Evolutionary conservation across 2,888 invertebrate genomes (phyloP).

Genomic region (Drosophila mayaguana): DNA sequence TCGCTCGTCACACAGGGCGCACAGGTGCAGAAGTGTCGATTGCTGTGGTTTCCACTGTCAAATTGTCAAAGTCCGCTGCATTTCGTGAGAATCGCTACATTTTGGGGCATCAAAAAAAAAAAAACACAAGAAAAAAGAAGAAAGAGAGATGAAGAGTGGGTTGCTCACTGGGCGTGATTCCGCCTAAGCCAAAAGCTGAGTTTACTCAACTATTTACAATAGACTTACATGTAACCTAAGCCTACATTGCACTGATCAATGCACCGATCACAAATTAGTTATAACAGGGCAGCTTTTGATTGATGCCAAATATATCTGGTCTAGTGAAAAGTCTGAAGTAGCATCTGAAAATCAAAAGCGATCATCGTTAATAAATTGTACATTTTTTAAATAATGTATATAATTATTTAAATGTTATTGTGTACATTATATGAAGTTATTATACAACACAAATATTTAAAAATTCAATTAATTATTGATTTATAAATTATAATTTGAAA

Average conservation of each 20-base stretch:
- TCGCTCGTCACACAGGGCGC: constrained; percentile 26
- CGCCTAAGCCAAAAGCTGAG: neutral
- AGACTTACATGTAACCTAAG: neutral
- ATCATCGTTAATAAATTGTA: no score
- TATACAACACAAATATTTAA: no score
- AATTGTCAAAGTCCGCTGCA: neutral
- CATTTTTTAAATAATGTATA: no score
- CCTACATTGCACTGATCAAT: neutral
- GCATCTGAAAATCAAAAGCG: no score
- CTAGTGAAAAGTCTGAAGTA: no score
- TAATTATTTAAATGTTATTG: no score
- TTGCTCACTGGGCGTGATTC: neutral
- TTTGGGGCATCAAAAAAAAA: constrained; percentile 6
- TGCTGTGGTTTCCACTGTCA: constrained; percentile 32
- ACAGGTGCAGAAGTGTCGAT: constrained; percentile 63
- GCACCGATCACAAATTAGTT: neutral
- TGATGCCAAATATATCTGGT: neutral
- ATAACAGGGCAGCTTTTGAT: neutral
- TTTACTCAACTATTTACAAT: neutral
- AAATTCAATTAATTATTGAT: no score
- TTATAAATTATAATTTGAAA: no score
- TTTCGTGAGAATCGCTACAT: constrained; percentile 18
- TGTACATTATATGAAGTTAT: no score
- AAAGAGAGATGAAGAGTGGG: neutral
- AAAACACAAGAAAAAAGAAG: neutral